phyloP scores from a whole-genome alignment of 2,888 invertebrate genomes.

The Aphelenchoides bicaudatus region DNA sequence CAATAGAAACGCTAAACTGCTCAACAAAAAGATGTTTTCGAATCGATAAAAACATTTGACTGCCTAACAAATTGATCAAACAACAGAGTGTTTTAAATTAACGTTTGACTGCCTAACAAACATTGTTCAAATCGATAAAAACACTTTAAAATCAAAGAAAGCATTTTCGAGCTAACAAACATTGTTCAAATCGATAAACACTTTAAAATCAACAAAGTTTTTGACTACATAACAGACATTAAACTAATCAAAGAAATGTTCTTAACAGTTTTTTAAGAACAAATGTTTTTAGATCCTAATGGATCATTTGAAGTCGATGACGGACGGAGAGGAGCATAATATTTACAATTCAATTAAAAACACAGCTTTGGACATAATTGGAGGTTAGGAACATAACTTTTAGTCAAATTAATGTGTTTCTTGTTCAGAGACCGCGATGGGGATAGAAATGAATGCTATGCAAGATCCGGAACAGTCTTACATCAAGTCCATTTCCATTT shows the following conservation, averaged over 20 bases:
- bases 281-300: constrained; percentile 9
- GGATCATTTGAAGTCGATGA: background rate
- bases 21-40: too few relatives aligned
- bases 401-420: background rate
- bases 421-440: constrained; percentile 15
- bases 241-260: background rate
- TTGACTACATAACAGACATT: too few relatives aligned
- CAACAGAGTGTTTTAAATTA: too few relatives aligned
- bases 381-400: background rate
- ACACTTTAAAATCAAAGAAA: too few relatives aligned
- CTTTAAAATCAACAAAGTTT: too few relatives aligned
- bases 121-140: too few relatives aligned
- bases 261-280: background rate
- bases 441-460: constrained; percentile 15
- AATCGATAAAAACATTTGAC: too few relatives aligned
- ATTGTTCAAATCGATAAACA: too few relatives aligned
- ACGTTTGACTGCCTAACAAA: background rate
- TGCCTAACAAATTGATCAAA: too few relatives aligned
- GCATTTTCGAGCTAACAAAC: too few relatives aligned
- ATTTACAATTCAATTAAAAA: constrained; percentile 11
- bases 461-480: constrained; percentile 8
- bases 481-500: background rate
- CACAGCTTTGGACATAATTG: constrained; percentile 12
- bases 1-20: too few relatives aligned
- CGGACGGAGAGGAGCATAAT: background rate